Percentiles rank a stretch among this genome's conserved stretches.
These are phyloP conservation scores for Apistogramma diplotaenia DNA, from an alignment of 2,113 vertebrate genomes.

Conservation along the genomic window DNA sequence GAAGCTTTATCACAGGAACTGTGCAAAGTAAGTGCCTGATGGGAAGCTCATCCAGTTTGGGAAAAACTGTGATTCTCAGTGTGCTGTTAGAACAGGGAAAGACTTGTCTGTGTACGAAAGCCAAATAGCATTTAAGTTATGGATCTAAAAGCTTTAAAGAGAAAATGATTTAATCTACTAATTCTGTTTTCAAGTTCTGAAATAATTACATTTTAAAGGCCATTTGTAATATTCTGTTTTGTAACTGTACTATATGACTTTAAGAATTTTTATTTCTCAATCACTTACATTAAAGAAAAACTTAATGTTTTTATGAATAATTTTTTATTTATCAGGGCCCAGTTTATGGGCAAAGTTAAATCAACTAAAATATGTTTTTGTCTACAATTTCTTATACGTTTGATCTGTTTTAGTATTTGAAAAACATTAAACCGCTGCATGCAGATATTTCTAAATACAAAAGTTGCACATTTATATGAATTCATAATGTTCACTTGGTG, in stretches of 20 bases:
- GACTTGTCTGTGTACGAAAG: not conserved
- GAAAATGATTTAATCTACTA: no score
- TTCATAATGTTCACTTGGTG: not conserved
- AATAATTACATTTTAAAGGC: not conserved
- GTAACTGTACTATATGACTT: not conserved
- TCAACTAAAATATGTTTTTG: not conserved
- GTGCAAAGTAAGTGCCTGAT: constrained; percentile 84
- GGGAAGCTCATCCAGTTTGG: rapidly evolving
- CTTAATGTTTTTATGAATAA: no score
- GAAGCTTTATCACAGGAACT: constrained; percentile 92
- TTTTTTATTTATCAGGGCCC: no score
- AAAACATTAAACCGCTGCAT: no score
- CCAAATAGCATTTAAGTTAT: no score
- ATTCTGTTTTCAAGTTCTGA: no score
- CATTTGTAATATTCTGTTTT: no score
- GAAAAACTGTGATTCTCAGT: not conserved
- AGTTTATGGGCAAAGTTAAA: not conserved
- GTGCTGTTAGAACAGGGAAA: not conserved
- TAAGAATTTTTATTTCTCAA: not conserved
- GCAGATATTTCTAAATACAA: not conserved
- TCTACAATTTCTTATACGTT: not conserved
- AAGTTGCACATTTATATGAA: not conserved
- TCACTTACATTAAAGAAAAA: not conserved
- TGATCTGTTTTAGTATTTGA: no score
- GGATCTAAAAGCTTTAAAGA: no score